Percentiles rank a stretch among this genome's conserved stretches.
Conservation (phyloP, 2,888 invertebrate genomes). For the Erpobdella octoculata region DNA sequence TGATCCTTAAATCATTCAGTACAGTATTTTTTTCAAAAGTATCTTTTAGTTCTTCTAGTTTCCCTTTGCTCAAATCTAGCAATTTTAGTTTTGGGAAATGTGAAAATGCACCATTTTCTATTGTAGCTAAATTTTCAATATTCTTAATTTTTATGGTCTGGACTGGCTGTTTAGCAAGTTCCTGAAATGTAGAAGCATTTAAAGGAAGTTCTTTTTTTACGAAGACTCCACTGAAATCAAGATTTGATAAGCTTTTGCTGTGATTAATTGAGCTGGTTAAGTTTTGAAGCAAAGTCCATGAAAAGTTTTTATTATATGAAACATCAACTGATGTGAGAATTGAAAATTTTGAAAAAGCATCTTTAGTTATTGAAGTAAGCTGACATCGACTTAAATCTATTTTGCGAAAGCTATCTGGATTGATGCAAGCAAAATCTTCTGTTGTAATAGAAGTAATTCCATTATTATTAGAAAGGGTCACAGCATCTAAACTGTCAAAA, state of each 20-base stretch:
- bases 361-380: not conserved
- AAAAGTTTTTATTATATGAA: not conserved
- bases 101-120: not conserved
- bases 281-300: not conserved
- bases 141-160: not conserved
- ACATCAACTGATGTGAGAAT: not conserved
- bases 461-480: not conserved
- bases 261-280: not conserved
- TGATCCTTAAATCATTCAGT: not conserved
- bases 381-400: not conserved
- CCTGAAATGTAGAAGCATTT: not conserved
- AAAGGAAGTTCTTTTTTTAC: not conserved
- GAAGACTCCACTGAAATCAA: constrained; percentile 4
- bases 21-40: not conserved
- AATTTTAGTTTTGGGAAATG: not conserved
- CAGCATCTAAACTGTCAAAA: not conserved
- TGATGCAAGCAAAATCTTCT: not conserved
- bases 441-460: not conserved
- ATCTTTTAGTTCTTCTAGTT: not conserved
- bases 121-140: not conserved
- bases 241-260: not conserved
- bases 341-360: not conserved
- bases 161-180: not conserved
- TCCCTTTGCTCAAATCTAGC: constrained; percentile 3
- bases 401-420: not conserved